Base-by-base conservation (phyloP, 2,113 vertebrate species). In the Oryzias javanicus region DNA sequence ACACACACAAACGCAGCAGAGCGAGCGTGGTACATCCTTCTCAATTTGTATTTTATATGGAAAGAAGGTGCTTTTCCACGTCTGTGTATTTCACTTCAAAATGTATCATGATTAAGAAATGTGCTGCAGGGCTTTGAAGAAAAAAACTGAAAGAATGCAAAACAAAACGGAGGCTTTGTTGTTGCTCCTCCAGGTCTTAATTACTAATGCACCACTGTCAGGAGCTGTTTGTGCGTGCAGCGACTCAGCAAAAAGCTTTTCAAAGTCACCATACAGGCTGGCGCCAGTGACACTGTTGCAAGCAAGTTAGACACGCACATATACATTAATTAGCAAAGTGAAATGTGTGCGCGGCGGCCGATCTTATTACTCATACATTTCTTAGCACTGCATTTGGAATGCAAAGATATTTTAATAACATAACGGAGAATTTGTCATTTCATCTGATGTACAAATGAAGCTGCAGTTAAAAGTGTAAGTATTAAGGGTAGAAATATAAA, bases 191-290 rank as follows among this genome's bases (percentile, higher is more conserved):
- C 75, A 84, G 79, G 81, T 79, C 67, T 78, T 84, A 86, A 89
- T 89, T 85, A 87, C 84, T 77, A 76, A 81, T 81, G 75, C 79
- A 70, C 81, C 61, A 50, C 54, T 64, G 62, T 85, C 79, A 76
- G 70, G 59, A 70, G 71, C 72, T 83, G 78, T 64, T 84, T 72
- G 74, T 85, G 84, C 84, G 79, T 72, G 29, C 51, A 74, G 55
- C 60, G 45, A 84, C 77, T 86, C 82, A 84, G 79, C 79, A 79
- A 80, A 81, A 84, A 74, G 73, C 80, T 78, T 70, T 82, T 88
- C 76, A 83, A 85, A 83, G 77, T 79, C 77, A 79, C 74, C 68
- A 67, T 57, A 35, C 64, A 74, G 66, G 55, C 77, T 70, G 72
- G 78, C 56, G 59, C 77, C 67, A 72, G 42, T 62, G 75, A 85